Base-by-base conservation (phyloP, 2,113 vertebrate genomes). In the Aphyosemion australe region DNA sequence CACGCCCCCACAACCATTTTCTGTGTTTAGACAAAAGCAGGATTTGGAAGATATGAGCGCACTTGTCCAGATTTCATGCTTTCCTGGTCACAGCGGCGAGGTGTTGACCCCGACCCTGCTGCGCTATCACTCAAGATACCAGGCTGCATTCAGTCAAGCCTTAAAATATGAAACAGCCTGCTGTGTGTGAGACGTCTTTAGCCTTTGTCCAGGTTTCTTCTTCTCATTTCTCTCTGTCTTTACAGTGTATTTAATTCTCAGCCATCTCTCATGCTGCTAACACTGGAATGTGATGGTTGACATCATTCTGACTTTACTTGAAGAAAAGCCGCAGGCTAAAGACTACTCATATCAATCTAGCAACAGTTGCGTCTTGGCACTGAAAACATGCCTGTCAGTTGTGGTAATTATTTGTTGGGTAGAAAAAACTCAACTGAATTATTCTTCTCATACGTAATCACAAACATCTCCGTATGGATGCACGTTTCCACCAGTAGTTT, bases 51-150 rank as follows among this genome's bases (percentile, higher is more conserved):
- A 69, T 72, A 63, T 31, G 59, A 65, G 71, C 76, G 67, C 62
- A 70, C 80, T 78, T 54, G 57, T 82, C 58, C 78, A 69, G 65
- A 76, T 85, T 88, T 88, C 69, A 84, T 50, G 64, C 80, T 83
- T 69, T 71, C 31, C 65, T 50, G 19, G 26, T 82, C 85, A 79
- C 55, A 79, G 72, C 2, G 13, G n/a, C 63, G 66, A 57, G 42
- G 61, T 4, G 56, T 19, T 69, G 82, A 84, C 82, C 82, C 54
- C 34, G 0, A 42, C 41, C 41, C 41, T 42, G 41, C 41, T 42
- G 41, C 12, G 41, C 43, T 13, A 64, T 50, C 32, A 34, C 61
- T 69, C 37, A 0, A 67, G 66, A 69, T 66, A 60, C 62, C 56
- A n/a, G 18, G 50, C 58, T 34, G 42, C 8, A 63, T 65, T 61